Evolutionary conservation across 2,113 vertebrate species (phyloP), one percentile per base, ranked within the genome.

Genomic region (Xiphias gladius): DNA sequence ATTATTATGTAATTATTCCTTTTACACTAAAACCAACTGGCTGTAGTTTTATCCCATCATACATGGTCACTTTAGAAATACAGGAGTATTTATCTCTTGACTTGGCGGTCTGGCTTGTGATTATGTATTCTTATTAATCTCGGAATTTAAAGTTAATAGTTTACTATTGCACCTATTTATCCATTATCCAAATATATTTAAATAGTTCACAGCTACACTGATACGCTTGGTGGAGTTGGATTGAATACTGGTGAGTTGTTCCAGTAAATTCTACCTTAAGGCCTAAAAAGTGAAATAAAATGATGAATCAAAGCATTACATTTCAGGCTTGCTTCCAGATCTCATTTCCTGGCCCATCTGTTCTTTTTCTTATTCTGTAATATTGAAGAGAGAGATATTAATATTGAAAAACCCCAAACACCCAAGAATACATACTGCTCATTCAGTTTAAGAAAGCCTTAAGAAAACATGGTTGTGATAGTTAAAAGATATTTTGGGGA

Each of bases 311-410:
- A 89, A 89, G 77, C 67, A 71, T 71, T 79, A 19, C 57, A 80
- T 48, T 73, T 81, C 59, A 77, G 83, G 73, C 87, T 50, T n/a
- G 32, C 68, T 84, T 87, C 77, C 82, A 88, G 57, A 80, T 78
- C 72, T 72, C 26, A 86, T 87, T 91, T 87, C 87, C 81, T 82
- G 48, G 48, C 68, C 89, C 85, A 92, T 88, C 86, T 93, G 92
- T 84, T 90, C 71, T 66, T 30, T 73, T 70, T 90, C n/a, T n/a
- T n/a, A n/a, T n/a, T 54, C 52, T 68, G 39, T 39, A 83, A 84
- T 61, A 57, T 19, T 37, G 63, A 85, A 54, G 67, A 71, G 50
- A 35, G 20, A 30, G 22, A 58, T 46, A 77, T 64, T 54, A 66
- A 68, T 59, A 66, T 43, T 58, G 66, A 48, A 39, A 54, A 82